Conservation (phyloP, 2,888 invertebrate species). For the Dasysyrphus albostriatus region DNA sequence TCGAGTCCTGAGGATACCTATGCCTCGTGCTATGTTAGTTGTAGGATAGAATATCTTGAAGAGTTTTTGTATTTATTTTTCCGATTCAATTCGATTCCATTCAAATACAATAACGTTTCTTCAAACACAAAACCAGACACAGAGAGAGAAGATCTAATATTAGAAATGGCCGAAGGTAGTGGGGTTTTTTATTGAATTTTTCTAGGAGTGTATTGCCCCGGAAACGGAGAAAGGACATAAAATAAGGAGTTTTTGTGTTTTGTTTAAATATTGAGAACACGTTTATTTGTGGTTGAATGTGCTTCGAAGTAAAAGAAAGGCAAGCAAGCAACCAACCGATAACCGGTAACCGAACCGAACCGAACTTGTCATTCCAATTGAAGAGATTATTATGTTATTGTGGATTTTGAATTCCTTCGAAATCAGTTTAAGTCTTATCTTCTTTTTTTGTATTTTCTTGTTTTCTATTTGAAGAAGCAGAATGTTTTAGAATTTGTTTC, state of each 20-base stretch:
- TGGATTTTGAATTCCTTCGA: slow-evolving; percentile 30
- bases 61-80: slow-evolving; percentile 26
- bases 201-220: slow-evolving; percentile 39
- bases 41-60: background rate
- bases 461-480: background rate
- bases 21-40: background rate
- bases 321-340: slow-evolving; percentile 30
- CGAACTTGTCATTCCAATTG: slow-evolving; percentile 40
- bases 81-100: slow-evolving; percentile 39
- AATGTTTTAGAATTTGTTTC: background rate
- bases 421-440: slow-evolving; percentile 5
- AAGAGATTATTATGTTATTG: slow-evolving; percentile 34
- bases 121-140: background rate
- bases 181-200: slow-evolving; percentile 52
- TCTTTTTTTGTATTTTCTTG: background rate
- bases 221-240: slow-evolving; percentile 49
- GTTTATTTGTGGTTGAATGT: slow-evolving; percentile 61
- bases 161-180: slow-evolving; percentile 28
- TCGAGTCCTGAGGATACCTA: slow-evolving; percentile 20
- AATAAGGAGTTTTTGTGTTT: slow-evolving; percentile 45
- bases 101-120: slow-evolving; percentile 38
- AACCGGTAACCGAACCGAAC: slow-evolving; percentile 9
- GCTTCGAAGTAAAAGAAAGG: slow-evolving; percentile 42
- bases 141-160: background rate
- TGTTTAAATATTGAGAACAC: slow-evolving; percentile 67